Conservation (phyloP, 2,888 invertebrate species). For the Lamellibrachia columna region DNA sequence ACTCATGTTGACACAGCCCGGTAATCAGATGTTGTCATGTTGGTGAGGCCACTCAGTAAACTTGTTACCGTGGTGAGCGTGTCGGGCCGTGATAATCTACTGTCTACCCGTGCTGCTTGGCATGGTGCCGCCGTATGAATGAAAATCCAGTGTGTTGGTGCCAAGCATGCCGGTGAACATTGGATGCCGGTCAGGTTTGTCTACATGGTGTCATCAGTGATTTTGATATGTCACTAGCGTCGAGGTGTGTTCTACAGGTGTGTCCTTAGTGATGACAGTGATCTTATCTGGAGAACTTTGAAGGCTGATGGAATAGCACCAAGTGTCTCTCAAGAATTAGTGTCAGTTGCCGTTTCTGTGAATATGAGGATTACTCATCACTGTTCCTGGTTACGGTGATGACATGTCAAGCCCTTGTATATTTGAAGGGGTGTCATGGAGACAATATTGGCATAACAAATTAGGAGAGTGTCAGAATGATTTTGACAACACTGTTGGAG, state of each 20-base stretch:
- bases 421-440: neutral
- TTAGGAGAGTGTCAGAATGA: neutral
- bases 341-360: neutral
- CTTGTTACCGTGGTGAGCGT: neutral
- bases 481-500: neutral
- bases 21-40: constrained; percentile 16
- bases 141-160: neutral
- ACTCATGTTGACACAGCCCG: neutral
- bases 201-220: neutral
- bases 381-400: neutral
- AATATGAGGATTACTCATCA: neutral
- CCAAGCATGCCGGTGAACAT: neutral
- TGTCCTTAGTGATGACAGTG: neutral
- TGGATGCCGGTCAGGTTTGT: neutral
- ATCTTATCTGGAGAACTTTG: neutral
- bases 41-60: neutral
- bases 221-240: neutral
- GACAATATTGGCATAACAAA: neutral
- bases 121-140: neutral
- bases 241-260: neutral
- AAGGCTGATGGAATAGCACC: neutral
- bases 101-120: neutral
- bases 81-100: neutral
- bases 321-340: neutral
- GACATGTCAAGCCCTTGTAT: neutral